These are phyloP conservation scores for Drosophila tristis DNA, from an alignment of 1,140 invertebrate genomes.

Conservation along the genomic window DNA sequence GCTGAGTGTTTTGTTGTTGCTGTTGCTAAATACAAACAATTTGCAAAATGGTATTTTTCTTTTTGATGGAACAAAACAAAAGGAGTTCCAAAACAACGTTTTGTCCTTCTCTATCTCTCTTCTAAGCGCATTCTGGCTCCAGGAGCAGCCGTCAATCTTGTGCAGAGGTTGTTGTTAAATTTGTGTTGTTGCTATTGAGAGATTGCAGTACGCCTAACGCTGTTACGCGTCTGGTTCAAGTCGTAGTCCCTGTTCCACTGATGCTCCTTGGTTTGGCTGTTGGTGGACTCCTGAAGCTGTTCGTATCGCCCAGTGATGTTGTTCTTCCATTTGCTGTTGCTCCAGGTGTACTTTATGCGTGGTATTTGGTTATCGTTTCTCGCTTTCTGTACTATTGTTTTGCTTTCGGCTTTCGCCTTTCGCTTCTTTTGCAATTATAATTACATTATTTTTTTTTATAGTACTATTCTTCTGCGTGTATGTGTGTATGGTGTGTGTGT, in stretches of 20 bases:
- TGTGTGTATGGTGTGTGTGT: conserved; percentile 28
- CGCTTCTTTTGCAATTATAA: conserved; percentile 49
- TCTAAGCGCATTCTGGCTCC: conserved; percentile 23
- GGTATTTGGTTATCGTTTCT: conserved; percentile 77
- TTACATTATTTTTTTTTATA: conserved; percentile 65
- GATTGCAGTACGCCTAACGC: conserved; percentile 46
- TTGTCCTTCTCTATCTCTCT: background rate
- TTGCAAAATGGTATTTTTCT: conserved; percentile 37
- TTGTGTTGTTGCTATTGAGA: conserved; percentile 8
- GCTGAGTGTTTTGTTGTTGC: conserved; percentile 15
- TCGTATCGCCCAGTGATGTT: conserved; percentile 16
- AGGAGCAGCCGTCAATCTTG: conserved; percentile 34
- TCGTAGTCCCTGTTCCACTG: conserved; percentile 3
- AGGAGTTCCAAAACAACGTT: conserved; percentile 25
- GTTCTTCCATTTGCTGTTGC: conserved; percentile 33
- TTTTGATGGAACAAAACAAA: conserved; percentile 47
- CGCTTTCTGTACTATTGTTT: conserved; percentile 75
- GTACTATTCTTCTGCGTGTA: conserved; percentile 38
- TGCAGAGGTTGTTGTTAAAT: conserved; percentile 8
- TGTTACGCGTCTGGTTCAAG: conserved; percentile 55
- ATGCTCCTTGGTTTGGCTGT: conserved; percentile 5
- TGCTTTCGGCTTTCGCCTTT: conserved; percentile 44
- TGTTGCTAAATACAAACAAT: conserved; percentile 59
- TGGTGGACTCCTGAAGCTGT: conserved; percentile 13
- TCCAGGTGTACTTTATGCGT: conserved; percentile 39